phyloP scores from a whole-genome alignment of 2,888 invertebrate genomes.

The Xylota sylvarum region DNA sequence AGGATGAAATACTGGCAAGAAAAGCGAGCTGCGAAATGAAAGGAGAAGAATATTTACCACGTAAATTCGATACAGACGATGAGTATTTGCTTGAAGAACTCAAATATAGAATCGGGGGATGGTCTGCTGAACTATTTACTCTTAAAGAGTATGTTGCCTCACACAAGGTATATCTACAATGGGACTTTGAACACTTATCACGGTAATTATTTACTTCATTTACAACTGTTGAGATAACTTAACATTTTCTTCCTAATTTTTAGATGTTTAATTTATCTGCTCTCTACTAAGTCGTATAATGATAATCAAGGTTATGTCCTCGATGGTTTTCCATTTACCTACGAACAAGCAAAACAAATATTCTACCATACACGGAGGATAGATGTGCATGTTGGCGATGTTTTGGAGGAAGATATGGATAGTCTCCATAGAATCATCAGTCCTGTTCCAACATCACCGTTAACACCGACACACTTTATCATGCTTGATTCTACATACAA shows the following conservation, averaged over 20 bases:
- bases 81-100: conserved; percentile 7
- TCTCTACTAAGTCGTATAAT: conserved; percentile 66
- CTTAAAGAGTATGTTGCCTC: conserved; percentile 56
- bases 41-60: neutral
- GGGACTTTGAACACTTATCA: conserved; percentile 45
- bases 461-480: conserved; percentile 72
- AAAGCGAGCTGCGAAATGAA: neutral
- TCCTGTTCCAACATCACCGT: neutral
- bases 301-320: conserved; percentile 78
- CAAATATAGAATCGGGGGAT: conserved; percentile 13
- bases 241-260: neutral
- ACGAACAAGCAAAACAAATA: conserved; percentile 65
- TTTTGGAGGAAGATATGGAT: neutral
- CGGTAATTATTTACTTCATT: conserved; percentile 33
- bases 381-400: neutral
- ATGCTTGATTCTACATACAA: conserved; percentile 72
- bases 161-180: conserved; percentile 59
- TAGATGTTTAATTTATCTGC: conserved; percentile 68
- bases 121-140: conserved; percentile 46
- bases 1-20: neutral
- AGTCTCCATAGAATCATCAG: neutral
- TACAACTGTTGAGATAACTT: neutral
- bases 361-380: conserved; percentile 36
- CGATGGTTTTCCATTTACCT: conserved; percentile 77
- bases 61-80: conserved; percentile 21